Evolutionary conservation across 2,797 vertebrate genomes (phyloP).

Genomic region (Smutsia gigantea): DNA sequence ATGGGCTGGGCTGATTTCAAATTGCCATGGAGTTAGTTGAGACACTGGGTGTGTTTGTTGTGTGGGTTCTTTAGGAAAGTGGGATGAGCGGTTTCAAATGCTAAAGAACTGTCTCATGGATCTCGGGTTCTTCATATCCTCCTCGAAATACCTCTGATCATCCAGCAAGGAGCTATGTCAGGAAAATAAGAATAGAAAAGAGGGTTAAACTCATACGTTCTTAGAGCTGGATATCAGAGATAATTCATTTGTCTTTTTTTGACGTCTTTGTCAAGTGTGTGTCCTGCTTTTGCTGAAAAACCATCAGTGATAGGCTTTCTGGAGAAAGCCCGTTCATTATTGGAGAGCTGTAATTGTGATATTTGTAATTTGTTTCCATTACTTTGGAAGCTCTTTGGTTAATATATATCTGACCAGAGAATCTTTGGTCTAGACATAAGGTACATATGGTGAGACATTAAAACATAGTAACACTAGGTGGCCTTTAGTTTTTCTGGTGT

Average conservation of each 20-base stretch:
- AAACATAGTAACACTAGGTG: not conserved
- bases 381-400: constrained; percentile 25
- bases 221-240: not conserved
- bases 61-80: not conserved
- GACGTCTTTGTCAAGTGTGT: constrained; percentile 43
- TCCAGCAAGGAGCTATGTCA: not conserved
- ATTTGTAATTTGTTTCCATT: constrained; percentile 46
- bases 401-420: constrained; percentile 15
- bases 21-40: not conserved
- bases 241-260: not conserved
- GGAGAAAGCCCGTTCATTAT: not conserved
- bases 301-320: not conserved
- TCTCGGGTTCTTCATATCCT: constrained; percentile 22
- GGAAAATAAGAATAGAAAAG: not conserved
- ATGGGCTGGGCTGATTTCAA: constrained; percentile 13
- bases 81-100: constrained; percentile 18
- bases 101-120: not conserved
- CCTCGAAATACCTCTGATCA: not conserved
- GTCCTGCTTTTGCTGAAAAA: constrained; percentile 41
- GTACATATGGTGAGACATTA: constrained; percentile 15
- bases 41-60: not conserved
- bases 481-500: constrained; percentile 9
- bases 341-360: not conserved
- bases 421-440: constrained; percentile 15
- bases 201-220: not conserved